Conservation (phyloP, 2,113 vertebrate species). For the Mormyrus lacerda region DNA sequence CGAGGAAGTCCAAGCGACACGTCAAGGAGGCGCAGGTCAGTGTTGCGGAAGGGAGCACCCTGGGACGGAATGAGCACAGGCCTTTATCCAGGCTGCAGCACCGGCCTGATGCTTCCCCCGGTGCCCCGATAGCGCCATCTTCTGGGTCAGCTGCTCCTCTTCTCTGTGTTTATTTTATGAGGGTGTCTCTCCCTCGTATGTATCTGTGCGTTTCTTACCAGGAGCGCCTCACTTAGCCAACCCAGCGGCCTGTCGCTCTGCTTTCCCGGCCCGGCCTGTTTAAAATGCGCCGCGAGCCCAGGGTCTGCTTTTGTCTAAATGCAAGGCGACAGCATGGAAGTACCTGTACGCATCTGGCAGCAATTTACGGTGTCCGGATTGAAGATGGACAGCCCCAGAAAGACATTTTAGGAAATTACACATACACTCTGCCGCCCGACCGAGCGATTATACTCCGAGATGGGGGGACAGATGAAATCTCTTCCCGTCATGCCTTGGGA, state of each 20-base stretch:
- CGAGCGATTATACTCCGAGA: not conserved
- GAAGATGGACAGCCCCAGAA: not conserved
- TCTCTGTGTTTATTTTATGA: not conserved
- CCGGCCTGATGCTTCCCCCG: not conserved
- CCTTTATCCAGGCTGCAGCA: not conserved
- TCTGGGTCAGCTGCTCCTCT: not conserved
- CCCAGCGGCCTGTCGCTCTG: not conserved
- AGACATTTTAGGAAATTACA: constrained; percentile 13
- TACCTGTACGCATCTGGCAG: not conserved
- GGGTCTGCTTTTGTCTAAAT: not conserved
- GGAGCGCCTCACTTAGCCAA: not conserved
- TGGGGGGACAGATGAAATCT: constrained; percentile 7
- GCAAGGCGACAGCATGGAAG: not conserved
- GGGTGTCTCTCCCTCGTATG: too few species aligned
- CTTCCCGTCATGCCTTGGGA: constrained; percentile 3
- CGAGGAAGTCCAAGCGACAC: constrained; percentile 14
- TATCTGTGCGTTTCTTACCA: not conserved
- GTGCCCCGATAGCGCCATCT: too few species aligned
- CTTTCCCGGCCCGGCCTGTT: not conserved
- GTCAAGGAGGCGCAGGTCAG: constrained; percentile 13
- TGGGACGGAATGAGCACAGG: not conserved
- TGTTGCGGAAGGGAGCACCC: not conserved
- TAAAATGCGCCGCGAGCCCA: not conserved
- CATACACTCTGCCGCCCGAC: not conserved
- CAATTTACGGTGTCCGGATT: not conserved